Evolutionary conservation across 2,113 vertebrate species (phyloP).

Genomic region (Murina feae): DNA sequence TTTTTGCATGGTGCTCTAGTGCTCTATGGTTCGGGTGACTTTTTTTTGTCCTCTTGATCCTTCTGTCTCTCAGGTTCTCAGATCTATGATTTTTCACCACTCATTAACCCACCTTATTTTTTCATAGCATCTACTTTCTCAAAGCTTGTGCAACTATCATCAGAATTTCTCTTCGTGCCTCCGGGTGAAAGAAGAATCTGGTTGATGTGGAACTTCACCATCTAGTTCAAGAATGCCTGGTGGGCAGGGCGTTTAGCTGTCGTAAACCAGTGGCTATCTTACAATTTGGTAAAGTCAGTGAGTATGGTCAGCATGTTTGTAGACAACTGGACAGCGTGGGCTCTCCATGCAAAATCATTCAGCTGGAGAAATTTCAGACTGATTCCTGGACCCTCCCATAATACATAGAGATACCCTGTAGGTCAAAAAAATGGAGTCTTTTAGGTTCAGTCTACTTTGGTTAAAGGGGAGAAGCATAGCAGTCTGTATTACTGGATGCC

Average conservation of each 20-base stretch:
- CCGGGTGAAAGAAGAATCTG: background rate
- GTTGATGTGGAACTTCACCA: background rate
- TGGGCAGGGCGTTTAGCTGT: too few species aligned
- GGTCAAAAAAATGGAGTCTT: background rate
- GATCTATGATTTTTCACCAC: background rate
- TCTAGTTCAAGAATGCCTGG: background rate
- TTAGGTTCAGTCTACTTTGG: background rate
- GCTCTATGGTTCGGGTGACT: background rate
- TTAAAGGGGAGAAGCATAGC: background rate
- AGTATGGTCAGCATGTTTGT: background rate
- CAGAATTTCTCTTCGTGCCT: background rate
- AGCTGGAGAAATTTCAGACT: background rate
- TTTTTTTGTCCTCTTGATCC: background rate
- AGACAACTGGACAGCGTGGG: background rate
- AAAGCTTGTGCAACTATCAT: background rate
- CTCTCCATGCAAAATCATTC: background rate
- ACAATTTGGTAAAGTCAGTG: background rate
- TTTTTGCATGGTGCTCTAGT: background rate
- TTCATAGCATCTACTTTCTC: background rate
- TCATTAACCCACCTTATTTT: background rate
- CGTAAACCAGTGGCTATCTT: background rate
- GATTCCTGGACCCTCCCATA: background rate
- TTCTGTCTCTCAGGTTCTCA: background rate
- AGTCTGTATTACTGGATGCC: background rate
- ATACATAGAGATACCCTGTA: background rate